Percentiles rank a stretch among this genome's conserved stretches.
These are phyloP conservation scores for Ylistrum balloti DNA, from an alignment of 1,140 invertebrate genomes.

Conservation along the genomic window DNA sequence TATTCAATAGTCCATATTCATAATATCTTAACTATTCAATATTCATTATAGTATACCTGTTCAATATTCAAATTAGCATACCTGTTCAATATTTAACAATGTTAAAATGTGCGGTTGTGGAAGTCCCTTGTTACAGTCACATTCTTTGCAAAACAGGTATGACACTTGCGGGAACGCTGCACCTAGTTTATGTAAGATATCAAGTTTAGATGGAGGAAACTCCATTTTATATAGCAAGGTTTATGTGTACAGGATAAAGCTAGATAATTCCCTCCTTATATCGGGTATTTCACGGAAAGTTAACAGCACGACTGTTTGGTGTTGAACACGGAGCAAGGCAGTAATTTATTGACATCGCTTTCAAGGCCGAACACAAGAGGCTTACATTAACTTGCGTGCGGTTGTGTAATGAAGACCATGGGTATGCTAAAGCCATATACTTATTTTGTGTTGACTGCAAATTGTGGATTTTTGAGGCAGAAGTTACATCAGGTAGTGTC, in stretches of 20 bases:
- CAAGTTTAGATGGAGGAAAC: background rate
- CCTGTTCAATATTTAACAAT: conserved; percentile 28
- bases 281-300: conserved; percentile 31
- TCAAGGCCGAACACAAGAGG: conserved; percentile 31
- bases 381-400: conserved; percentile 37
- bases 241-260: background rate
- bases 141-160: conserved; percentile 1
- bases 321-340: conserved; percentile 1
- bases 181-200: conserved; percentile 11
- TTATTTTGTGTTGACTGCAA: conserved; percentile 35
- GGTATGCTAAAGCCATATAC: conserved; percentile 27
- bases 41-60: too few species aligned
- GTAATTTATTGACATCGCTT: conserved; percentile 20
- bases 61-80: background rate
- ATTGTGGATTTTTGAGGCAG: conserved; percentile 1
- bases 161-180: conserved; percentile 18
- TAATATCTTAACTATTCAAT: too few species aligned
- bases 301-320: conserved; percentile 11
- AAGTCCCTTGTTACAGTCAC: background rate
- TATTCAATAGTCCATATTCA: too few species aligned
- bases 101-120: background rate
- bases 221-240: background rate
- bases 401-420: conserved; percentile 38
- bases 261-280: background rate
- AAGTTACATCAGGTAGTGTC: background rate